These are phyloP conservation scores for Manis pentadactyla DNA, from an alignment of 2,797 vertebrate species.

Conservation along the genomic window DNA sequence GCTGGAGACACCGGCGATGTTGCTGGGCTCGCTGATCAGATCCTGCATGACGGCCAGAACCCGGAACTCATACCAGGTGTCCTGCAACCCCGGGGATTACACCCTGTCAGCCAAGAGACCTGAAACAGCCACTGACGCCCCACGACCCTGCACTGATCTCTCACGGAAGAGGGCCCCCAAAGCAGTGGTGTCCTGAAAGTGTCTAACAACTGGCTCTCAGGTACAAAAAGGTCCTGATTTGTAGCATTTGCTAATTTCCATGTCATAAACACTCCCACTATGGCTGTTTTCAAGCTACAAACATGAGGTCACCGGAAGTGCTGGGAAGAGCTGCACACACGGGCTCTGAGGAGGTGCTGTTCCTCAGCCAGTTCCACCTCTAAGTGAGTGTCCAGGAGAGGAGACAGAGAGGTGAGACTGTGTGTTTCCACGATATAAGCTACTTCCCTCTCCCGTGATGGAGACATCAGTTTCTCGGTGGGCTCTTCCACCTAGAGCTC, in stretches of 20 bases:
- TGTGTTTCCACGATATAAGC: not conserved
- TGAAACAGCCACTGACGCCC: not conserved
- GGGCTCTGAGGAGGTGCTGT: not conserved
- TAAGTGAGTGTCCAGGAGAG: not conserved
- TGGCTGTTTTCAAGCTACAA: not conserved
- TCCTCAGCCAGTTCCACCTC: not conserved
- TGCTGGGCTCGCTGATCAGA: slow-evolving; percentile 99
- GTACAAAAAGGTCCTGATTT: not conserved
- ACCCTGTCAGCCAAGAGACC: not conserved
- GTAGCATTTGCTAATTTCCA: not conserved
- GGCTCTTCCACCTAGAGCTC: too few species aligned
- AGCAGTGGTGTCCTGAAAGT: not conserved
- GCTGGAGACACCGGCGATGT: slow-evolving; percentile 98
- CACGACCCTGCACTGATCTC: not conserved
- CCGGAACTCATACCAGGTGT: slow-evolving; percentile 99
- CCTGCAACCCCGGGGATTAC: slow-evolving; percentile 87
- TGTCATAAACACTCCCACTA: not conserved
- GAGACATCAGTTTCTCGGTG: too few species aligned
- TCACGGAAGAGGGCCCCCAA: not conserved
- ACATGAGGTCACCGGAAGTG: not conserved
- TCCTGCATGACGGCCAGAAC: slow-evolving; percentile 99
- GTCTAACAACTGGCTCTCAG: not conserved
- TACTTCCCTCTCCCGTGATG: slow-evolving; percentile 3
- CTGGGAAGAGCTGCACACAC: not conserved
- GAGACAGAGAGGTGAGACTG: not conserved